Conservation (phyloP, 2,113 vertebrate species). For the Tetrax tetrax region DNA sequence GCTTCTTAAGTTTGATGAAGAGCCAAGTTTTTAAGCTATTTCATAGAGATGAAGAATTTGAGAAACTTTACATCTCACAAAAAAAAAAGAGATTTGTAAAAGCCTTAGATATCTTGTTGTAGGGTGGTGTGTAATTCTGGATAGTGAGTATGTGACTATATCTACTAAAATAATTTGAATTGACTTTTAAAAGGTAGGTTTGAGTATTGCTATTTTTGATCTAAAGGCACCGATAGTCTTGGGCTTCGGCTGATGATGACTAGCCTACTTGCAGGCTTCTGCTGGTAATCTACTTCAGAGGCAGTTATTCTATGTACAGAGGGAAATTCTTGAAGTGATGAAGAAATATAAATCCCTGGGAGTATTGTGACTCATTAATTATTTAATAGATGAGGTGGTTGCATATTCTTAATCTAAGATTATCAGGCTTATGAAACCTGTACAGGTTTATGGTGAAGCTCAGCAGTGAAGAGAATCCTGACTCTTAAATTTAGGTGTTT, state of each 20-base stretch:
- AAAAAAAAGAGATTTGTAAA: background rate
- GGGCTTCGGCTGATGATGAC: background rate
- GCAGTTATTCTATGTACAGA: background rate
- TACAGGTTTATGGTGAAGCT: background rate
- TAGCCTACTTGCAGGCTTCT: background rate
- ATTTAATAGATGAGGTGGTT: background rate
- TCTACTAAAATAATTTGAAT: background rate
- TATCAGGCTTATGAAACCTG: background rate
- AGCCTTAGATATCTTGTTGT: background rate
- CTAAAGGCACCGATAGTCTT: background rate
- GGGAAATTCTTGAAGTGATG: background rate
- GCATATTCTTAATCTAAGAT: background rate
- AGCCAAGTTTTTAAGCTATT: background rate
- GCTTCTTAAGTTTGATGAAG: background rate
- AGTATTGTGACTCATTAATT: background rate
- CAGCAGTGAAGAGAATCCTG: background rate
- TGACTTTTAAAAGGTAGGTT: background rate
- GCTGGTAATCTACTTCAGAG: background rate
- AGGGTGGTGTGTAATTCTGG: background rate
- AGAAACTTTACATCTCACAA: background rate
- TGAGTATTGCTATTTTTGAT: background rate
- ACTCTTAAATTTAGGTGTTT: background rate
- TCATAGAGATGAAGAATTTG: background rate
- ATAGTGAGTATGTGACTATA: background rate
- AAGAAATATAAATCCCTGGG: background rate